phyloP scores from a whole-genome alignment of 2,797 vertebrate genomes.

The Crocidura indochinensis region DNA sequence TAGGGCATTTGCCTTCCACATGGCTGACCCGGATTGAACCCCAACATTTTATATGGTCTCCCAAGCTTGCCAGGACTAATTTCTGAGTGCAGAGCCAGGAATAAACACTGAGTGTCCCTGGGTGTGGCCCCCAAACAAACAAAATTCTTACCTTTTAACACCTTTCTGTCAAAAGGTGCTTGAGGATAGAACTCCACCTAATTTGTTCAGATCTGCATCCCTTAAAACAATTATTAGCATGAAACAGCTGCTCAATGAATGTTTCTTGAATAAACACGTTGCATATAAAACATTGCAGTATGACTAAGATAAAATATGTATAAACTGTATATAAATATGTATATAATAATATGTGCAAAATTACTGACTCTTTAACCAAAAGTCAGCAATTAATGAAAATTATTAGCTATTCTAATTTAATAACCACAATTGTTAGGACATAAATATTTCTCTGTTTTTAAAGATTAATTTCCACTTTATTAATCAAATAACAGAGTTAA shows the following conservation, averaged over 20 bases:
- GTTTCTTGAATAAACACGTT: neutral
- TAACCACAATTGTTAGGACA: neutral
- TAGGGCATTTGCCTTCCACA: too few species aligned
- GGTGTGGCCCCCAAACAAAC: too few species aligned
- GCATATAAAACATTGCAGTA: neutral
- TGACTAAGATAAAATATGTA: slow-evolving; percentile 16
- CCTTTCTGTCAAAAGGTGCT: neutral
- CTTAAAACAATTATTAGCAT: neutral
- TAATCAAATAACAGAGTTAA: too few species aligned
- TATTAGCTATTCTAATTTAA: slow-evolving; percentile 34
- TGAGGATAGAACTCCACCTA: neutral
- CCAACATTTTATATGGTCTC: too few species aligned
- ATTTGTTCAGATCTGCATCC: neutral
- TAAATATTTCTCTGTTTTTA: slow-evolving; percentile 28
- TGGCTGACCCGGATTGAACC: too few species aligned
- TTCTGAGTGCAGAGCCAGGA: too few species aligned
- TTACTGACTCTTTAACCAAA: slow-evolving; percentile 22
- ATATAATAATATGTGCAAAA: slow-evolving; percentile 7
- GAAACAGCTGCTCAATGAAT: neutral
- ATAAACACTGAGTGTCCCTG: too few species aligned
- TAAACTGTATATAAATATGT: too few species aligned
- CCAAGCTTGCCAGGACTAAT: too few species aligned
- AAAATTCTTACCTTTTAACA: too few species aligned
- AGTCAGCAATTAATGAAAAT: neutral
- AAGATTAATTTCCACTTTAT: too few species aligned